Conservation (phyloP, 2,113 vertebrate species). For the Oxyura jamaicensis region DNA sequence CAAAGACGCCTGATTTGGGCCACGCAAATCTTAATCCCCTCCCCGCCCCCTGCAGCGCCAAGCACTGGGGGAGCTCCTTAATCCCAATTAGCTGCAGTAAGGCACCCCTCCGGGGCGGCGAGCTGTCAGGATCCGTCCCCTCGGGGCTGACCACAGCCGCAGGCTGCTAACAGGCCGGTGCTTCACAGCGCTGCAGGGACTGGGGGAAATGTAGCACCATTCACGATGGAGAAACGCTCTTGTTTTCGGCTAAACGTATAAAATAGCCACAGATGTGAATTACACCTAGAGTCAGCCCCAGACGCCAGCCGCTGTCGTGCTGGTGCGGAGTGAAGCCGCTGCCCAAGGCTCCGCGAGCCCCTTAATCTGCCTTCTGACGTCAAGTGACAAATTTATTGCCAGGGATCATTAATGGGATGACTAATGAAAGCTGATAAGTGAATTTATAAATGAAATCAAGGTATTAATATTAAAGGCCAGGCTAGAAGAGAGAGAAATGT, state of each 20-base stretch:
- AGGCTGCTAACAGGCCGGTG: conserved; percentile 21
- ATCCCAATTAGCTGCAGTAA: neutral
- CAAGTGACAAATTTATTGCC: conserved; percentile 55
- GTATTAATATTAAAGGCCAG: conserved; percentile 38
- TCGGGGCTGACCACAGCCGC: neutral
- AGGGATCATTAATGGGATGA: conserved; percentile 38
- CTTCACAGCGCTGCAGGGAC: conserved; percentile 57
- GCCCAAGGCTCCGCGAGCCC: conserved; percentile 40
- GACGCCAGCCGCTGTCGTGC: neutral
- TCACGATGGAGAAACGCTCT: conserved; percentile 31
- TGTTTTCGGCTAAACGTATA: conserved; percentile 66
- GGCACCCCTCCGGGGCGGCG: neutral
- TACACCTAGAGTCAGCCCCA: conserved; percentile 10
- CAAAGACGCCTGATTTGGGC: accelerated
- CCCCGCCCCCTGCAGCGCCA: neutral
- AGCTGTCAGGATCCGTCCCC: neutral
- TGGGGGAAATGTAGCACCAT: conserved; percentile 8
- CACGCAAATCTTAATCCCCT: neutral
- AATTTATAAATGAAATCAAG: conserved; percentile 66
- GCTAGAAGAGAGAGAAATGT: neutral
- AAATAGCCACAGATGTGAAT: conserved; percentile 57
- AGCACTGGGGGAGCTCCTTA: neutral
- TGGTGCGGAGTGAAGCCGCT: neutral
- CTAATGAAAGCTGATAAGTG: conserved; percentile 55
- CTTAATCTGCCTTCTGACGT: conserved; percentile 60